Evolutionary conservation across 2,113 vertebrate genomes (phyloP), one percentile per base, ranked within the genome.

Genomic region (Nicator chloris): DNA sequence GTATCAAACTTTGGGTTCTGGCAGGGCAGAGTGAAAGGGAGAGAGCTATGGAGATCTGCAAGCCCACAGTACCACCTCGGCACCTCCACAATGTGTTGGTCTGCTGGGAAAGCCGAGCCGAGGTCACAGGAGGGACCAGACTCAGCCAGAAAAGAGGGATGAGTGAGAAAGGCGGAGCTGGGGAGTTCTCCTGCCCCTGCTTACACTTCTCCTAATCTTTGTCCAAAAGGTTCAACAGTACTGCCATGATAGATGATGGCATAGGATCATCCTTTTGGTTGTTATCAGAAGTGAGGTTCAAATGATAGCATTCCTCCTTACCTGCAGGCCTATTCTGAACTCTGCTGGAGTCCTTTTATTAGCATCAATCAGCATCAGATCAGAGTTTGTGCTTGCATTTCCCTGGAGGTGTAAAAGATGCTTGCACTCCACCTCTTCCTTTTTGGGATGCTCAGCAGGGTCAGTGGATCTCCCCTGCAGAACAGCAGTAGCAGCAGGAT

Each of bases 41-140:
- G 35, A 35, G 20, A 31, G 21, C 35, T 53, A 4, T 42, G 59
- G 20, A 33, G 33, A 44, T 61, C 45, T 66, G 26, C 24, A 16
- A 12, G 13, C 9, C 37, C 42, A 57, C 8, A 8, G 40, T 5
- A 33, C 26, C 42, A 39, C 28, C 45, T 69, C 0, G 0, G 11
- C n/a, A 72, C 26, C 28, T 72, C 51, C 42, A 47, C 22, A 13
- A 2, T 1, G 8, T 35, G 31, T 45, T 60, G 16, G 13, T 26
- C 76, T 86, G n/a, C n/a, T n/a, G n/a, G n/a, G n/a, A n/a, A n/a
- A n/a, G n/a, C n/a, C n/a, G n/a, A n/a, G n/a, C n/a, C n/a, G n/a
- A n/a, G n/a, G 21, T 44, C 49, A 51, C 33, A 79, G 20, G 27
- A 71, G 22, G 51, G 53, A 71, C 19, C 47, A 60, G 24, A 18